These are phyloP conservation scores for Scylla paramamosain DNA, from an alignment of 1,140 invertebrate genomes.

Conservation along the genomic window DNA sequence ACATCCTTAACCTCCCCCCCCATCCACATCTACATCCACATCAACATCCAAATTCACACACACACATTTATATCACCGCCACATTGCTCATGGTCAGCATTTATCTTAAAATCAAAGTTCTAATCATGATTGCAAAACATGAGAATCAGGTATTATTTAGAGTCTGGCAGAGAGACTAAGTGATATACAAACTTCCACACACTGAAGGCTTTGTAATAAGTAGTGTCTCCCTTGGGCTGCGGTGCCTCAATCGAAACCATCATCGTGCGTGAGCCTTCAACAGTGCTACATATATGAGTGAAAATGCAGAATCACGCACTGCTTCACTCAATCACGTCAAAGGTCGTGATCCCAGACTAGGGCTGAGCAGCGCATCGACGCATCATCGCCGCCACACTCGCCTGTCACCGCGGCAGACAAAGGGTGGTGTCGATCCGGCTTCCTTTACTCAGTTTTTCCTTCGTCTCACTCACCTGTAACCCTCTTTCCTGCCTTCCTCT, in stretches of 20 bases:
- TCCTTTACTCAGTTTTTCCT: slow-evolving; percentile 4
- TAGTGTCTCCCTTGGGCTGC: too few relatives aligned
- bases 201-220: neutral
- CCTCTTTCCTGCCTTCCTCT: neutral
- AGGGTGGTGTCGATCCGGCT: neutral
- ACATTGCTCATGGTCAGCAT: too few relatives aligned
- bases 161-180: too few relatives aligned
- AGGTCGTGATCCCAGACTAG: neutral
- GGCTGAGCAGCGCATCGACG: neutral
- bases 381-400: neutral
- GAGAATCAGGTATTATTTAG: neutral
- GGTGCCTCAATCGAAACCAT: too few relatives aligned
- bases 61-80: too few relatives aligned
- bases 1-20: too few relatives aligned
- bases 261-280: neutral
- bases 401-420: neutral
- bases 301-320: neutral
- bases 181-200: neutral
- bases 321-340: neutral
- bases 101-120: neutral
- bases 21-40: too few relatives aligned
- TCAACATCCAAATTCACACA: too few relatives aligned
- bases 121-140: neutral
- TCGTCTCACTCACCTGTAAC: neutral
- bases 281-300: neutral